These are phyloP conservation scores for Probaryconus sp. DNA, from an alignment of 1,140 invertebrate genomes.

Conservation along the genomic window DNA sequence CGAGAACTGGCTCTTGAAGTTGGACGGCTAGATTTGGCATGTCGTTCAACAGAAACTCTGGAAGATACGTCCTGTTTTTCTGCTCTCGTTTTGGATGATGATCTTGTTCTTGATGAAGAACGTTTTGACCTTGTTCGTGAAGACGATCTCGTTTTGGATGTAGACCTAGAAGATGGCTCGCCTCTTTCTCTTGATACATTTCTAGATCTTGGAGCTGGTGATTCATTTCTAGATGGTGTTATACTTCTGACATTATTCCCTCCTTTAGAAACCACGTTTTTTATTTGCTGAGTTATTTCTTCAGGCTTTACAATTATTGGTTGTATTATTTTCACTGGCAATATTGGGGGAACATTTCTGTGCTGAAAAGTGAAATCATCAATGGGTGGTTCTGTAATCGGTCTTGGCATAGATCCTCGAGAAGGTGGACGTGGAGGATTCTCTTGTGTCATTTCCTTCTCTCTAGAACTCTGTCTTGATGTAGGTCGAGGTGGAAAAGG, in stretches of 20 bases:
- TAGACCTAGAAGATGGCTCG: conserved; percentile 56
- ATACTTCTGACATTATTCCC: conserved; percentile 21
- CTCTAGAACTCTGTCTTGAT: conserved; percentile 21
- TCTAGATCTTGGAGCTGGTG: conserved; percentile 60
- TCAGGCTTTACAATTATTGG: too few species aligned
- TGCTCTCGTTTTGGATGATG: conserved; percentile 17
- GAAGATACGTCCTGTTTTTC: neutral
- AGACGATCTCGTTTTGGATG: conserved; percentile 56
- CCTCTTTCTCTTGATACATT: conserved; percentile 62
- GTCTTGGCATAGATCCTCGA: too few species aligned
- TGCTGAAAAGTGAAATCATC: too few species aligned
- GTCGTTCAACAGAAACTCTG: neutral
- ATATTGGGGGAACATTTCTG: too few species aligned
- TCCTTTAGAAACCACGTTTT: neutral
- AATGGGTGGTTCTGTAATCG: too few species aligned
- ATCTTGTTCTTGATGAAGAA: conserved; percentile 11
- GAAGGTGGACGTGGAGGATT: neutral
- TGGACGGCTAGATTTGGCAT: conserved; percentile 44
- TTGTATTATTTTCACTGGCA: too few species aligned
- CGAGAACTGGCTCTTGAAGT: conserved; percentile 66
- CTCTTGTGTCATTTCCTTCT: neutral
- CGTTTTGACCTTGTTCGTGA: conserved; percentile 29
- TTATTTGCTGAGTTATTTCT: too few species aligned
- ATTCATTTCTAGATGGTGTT: conserved; percentile 60
- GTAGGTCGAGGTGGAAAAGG: conserved; percentile 50